Base-by-base conservation (phyloP, 2,797 vertebrate species). In the Australoheros facetus region DNA sequence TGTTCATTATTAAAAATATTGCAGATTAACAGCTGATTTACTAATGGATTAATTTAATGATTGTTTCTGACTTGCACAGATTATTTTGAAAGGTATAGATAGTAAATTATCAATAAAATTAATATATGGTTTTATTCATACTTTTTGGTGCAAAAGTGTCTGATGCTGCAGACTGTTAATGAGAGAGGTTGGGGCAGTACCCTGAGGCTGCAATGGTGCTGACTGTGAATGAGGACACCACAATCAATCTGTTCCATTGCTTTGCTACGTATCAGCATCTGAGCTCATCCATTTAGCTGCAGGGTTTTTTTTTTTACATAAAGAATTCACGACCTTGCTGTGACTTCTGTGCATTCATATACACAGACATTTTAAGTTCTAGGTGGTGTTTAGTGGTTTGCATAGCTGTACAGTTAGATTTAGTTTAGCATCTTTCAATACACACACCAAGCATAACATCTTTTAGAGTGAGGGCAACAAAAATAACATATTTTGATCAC, bases 171-270 rank as follows among this genome's bases (percentile, higher is more conserved):
- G 81, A 48, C 48, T 77, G 81, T 72, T 78, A 75, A 70, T 87
- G 77, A 82, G 69, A 39, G 9, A 51, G 57, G 56, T 71, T 32
- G 51, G 75, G 45, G 28, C 59, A 56, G 64, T 45, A 73, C 77
- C 88, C 89, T 4, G 66, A 73, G 81, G 90, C 77, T 62, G 66
- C 57, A 53, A 48, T 87, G 55, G 28, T 73, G 80, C 19, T 58
- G 73, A 80, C 75, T 80, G 69, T 75, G 76, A 91, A 88, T 79
- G 80, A 80, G 88, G 85, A 73, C 82, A 87, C 57, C 6, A 54
- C 28, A 82, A 88, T 91, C 87, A 87, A 88, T 91, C 56, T 75
- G 85, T 77, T 79, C 81, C 74, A 76, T 72, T 69, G 78, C 76
- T 74, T 74, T 57, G 62, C 54, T 83, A 71, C 80, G 76, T 30